A percentile compares a stretch with the other conserved stretches of the same genome.
These are phyloP conservation scores for Yponomeuta sedellus DNA, from an alignment of 2,888 invertebrate genomes.

Conservation along the genomic window DNA sequence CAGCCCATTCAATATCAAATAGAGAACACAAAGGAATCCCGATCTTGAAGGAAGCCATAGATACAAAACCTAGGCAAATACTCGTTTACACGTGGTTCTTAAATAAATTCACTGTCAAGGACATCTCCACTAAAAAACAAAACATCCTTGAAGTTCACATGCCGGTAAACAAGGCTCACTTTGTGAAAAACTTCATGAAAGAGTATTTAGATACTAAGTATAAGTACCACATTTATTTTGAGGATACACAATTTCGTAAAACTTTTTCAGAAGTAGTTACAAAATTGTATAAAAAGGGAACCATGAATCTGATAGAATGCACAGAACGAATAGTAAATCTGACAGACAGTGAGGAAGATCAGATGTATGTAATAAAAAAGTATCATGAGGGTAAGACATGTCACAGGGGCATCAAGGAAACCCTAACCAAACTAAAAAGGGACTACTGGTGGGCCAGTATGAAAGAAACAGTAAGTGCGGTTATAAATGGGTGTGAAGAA, in stretches of 20 bases:
- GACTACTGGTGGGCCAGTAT: slow-evolving; percentile 22
- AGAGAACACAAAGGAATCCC: slow-evolving; percentile 11
- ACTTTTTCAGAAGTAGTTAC: slow-evolving; percentile 16
- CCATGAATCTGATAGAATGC: slow-evolving; percentile 22
- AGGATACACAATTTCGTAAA: neutral
- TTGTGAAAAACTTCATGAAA: neutral
- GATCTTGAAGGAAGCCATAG: slow-evolving; percentile 13
- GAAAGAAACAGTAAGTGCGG: slow-evolving; percentile 19
- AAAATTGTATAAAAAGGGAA: slow-evolving; percentile 19
- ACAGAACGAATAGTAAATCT: slow-evolving; percentile 20
- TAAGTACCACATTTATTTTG: neutral
- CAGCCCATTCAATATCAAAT: slow-evolving; percentile 13
- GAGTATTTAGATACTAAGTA: neutral
- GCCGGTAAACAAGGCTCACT: neutral
- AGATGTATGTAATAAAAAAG: slow-evolving; percentile 21
- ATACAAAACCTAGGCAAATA: slow-evolving; percentile 12
- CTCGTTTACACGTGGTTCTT: slow-evolving; percentile 1
- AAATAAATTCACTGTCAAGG: neutral
- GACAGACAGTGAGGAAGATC: slow-evolving; percentile 19
- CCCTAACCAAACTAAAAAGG: slow-evolving; percentile 13
- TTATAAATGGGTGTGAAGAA: slow-evolving; percentile 27
- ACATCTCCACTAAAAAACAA: neutral
- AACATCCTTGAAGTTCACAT: neutral
- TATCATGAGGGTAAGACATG: slow-evolving; percentile 25
- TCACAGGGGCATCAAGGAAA: slow-evolving; percentile 25